Percentiles rank a stretch among this genome's conserved stretches.
Evolutionary conservation across 2,797 vertebrate species (phyloP).

Genomic region (Dermochelys coriacea): DNA sequence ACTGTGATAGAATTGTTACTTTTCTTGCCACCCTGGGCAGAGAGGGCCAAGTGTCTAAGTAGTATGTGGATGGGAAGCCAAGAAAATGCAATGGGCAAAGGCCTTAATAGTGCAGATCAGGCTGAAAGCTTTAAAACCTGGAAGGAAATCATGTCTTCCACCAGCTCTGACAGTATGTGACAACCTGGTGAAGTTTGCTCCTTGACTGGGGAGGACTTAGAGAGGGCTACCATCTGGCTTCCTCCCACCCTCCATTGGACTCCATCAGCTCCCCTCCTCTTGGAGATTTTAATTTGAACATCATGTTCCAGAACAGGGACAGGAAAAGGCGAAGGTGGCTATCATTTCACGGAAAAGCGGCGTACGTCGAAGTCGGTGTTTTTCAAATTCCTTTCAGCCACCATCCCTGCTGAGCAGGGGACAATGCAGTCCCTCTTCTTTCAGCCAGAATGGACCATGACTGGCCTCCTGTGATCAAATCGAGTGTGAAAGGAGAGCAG

Average conservation of each 20-base stretch:
- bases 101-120: conserved; percentile 38
- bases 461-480: conserved; percentile 79
- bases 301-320: conserved; percentile 65
- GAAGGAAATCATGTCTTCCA: conserved; percentile 61
- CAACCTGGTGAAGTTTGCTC: conserved; percentile 69
- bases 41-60: conserved; percentile 44
- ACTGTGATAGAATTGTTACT: conserved; percentile 12
- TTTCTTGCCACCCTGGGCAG: conserved; percentile 38
- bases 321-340: conserved; percentile 72
- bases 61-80: conserved; percentile 59
- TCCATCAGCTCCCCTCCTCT: conserved; percentile 56
- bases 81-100: conserved; percentile 61
- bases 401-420: conserved; percentile 73
- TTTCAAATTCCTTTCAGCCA: conserved; percentile 75
- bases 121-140: conserved; percentile 62
- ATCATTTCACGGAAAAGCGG: conserved; percentile 71
- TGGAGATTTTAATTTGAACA: conserved; percentile 74
- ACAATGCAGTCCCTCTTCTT: conserved; percentile 79
- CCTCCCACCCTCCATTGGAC: conserved; percentile 64
- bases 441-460: conserved; percentile 47
- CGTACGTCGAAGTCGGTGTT: conserved; percentile 56
- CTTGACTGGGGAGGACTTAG: conserved; percentile 67
- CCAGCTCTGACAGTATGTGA: conserved; percentile 50
- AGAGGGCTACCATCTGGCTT: conserved; percentile 72
- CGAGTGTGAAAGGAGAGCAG: conserved; percentile 63